Conservation (phyloP, 2,888 invertebrate genomes). For the Hirtodrosophila alboralis region DNA sequence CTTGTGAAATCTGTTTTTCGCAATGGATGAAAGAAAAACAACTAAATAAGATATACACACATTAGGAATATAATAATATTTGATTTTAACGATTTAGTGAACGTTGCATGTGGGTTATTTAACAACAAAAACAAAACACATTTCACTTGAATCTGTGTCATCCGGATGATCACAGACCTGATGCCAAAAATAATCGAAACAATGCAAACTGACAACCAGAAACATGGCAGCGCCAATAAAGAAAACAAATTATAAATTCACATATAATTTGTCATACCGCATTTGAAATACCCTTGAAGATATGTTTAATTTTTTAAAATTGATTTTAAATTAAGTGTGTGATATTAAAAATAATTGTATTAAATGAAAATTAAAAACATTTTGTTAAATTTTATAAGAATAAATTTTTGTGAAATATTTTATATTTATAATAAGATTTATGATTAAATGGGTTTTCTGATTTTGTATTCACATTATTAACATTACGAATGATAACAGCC, state of each 20-base stretch:
- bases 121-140: conserved; percentile 31
- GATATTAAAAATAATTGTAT: too few relatives aligned
- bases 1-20: conserved; percentile 37
- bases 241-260: conserved; percentile 23
- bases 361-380: too few relatives aligned
- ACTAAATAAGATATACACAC: conserved; percentile 14
- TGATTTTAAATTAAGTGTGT: too few relatives aligned
- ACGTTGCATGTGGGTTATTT: conserved; percentile 67
- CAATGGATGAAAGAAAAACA: conserved; percentile 12
- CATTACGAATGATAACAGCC: too few relatives aligned
- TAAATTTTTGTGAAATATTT: too few relatives aligned
- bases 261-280: background rate
- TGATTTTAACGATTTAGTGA: conserved; percentile 24
- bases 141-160: conserved; percentile 68
- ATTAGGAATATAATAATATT: conserved; percentile 35
- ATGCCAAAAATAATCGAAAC: conserved; percentile 51
- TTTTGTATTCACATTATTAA: too few relatives aligned
- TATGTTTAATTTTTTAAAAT: too few relatives aligned
- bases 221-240: conserved; percentile 19
- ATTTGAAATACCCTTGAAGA: conserved; percentile 7
- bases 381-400: too few relatives aligned
- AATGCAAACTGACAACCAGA: conserved; percentile 46
- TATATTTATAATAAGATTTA: too few relatives aligned
- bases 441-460: too few relatives aligned
- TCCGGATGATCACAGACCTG: conserved; percentile 45